These are phyloP conservation scores for Callorhinus ursinus DNA, from an alignment of 2,113 vertebrate species.

Conservation along the genomic window DNA sequence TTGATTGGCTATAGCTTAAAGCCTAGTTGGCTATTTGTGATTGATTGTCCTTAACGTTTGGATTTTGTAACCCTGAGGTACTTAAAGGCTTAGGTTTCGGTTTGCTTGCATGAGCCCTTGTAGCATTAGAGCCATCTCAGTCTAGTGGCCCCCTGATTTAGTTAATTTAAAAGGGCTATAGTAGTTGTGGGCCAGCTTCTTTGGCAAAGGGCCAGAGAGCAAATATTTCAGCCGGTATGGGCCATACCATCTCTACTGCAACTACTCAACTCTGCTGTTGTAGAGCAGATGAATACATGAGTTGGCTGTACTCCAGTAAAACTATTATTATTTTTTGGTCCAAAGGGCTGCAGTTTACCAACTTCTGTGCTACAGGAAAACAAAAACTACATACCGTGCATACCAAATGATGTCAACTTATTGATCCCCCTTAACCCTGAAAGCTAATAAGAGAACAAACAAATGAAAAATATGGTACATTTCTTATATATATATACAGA, in stretches of 20 bases:
- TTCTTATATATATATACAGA: neutral
- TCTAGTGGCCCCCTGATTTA: neutral
- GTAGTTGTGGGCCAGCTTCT: neutral
- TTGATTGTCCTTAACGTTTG: neutral
- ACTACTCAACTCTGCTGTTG: neutral
- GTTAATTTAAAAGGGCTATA: neutral
- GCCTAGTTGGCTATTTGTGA: neutral
- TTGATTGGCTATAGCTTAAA: neutral
- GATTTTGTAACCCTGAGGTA: neutral
- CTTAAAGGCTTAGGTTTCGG: slow-evolving; percentile 6
- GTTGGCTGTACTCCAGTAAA: neutral
- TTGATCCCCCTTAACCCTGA: neutral
- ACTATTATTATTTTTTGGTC: neutral
- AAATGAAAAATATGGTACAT: neutral
- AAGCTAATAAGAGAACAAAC: neutral
- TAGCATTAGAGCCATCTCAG: neutral
- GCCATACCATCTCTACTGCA: neutral
- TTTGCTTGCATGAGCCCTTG: neutral
- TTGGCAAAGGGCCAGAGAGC: neutral
- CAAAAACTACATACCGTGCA: neutral
- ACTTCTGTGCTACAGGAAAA: neutral
- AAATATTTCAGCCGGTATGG: neutral
- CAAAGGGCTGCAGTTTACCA: neutral
- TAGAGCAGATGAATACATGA: neutral
- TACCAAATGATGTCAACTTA: neutral